Base-by-base conservation (phyloP, 2,113 vertebrate genomes). In the Indri indri region DNA sequence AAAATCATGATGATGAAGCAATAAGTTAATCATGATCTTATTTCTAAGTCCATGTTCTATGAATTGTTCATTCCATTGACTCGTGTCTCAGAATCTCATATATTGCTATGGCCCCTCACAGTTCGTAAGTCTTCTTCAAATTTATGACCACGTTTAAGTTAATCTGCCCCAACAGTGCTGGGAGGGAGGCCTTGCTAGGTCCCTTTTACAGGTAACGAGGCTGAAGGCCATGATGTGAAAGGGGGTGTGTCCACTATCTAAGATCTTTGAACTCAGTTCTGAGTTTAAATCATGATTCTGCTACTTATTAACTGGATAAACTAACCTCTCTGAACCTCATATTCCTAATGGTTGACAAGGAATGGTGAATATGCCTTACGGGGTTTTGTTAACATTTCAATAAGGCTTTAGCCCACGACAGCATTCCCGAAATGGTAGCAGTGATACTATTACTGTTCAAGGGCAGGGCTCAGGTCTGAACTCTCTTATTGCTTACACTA, bases 41-140 rank as follows among this genome's bases (percentile, higher is more conserved):
- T 2, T 79, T 96, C 91, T 91, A 13, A 92, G 52, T 86, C 68
- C 86, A 50, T 40, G 25, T 40, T 96, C 85, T 94, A 59, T 17
- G 61, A 82, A 88, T n/a, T 52, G 25, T 45, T 90, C 61, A 61
- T 59, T 47, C 32, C 17, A 23, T 27, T 84, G 71, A 57, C 40
- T 5, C 25, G 40, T 52, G 77, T 93, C 82, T 91, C 68, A 25
- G 47, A 73, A 71, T 79, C 52, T 71, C 50, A 47, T 23, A 40
- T 42, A 27, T 32, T 34, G 20, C 4, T 3, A 6, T 5, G 59
- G 13, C 22, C 70, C 27, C 74, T 57, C 66, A 10, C 18, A 50
- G 47, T 68, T 20, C 45, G 30, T 52, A 65, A 23, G 68, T 47
- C 40, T 86, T 66, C 76, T 86, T 23, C 52, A 88, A 90, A 25